Evolutionary conservation across 2,113 vertebrate species (phyloP).

Genomic region (Corythornis cristatus): DNA sequence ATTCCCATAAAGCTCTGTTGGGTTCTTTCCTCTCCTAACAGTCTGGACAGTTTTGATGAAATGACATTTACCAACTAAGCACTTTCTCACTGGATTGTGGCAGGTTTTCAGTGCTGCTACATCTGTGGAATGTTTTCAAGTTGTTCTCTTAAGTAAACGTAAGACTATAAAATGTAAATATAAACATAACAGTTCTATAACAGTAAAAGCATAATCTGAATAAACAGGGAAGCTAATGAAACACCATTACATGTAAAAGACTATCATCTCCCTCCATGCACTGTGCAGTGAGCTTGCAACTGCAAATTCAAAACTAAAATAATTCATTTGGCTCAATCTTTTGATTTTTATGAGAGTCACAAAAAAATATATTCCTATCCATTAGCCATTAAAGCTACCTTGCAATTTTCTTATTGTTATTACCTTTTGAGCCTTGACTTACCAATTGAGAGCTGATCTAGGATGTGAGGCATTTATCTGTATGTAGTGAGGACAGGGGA

Average conservation of each 20-base stretch:
- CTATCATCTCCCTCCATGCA: neutral
- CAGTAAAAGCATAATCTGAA: slow-evolving; percentile 58
- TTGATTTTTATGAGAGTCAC: neutral
- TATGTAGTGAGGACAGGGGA: neutral
- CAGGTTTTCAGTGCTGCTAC: slow-evolving; percentile 35
- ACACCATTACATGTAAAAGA: slow-evolving; percentile 36
- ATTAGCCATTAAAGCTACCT: neutral
- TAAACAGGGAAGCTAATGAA: slow-evolving; percentile 56
- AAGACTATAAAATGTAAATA: slow-evolving; percentile 58
- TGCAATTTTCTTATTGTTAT: neutral
- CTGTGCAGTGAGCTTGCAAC: neutral
- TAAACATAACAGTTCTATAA: slow-evolving; percentile 33
- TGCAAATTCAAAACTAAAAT: slow-evolving; percentile 1
- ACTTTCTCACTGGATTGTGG: slow-evolving; percentile 22
- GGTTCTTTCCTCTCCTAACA: neutral
- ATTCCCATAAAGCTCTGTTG: neutral
- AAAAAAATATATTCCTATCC: neutral
- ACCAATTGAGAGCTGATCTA: neutral
- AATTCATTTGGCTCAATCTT: slow-evolving; percentile 5
- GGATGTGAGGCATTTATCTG: neutral
- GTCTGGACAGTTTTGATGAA: slow-evolving; percentile 28
- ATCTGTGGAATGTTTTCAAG: slow-evolving; percentile 51
- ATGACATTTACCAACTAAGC: slow-evolving; percentile 24
- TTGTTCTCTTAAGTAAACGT: slow-evolving; percentile 62
- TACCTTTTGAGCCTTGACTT: neutral